phyloP scores from a whole-genome alignment of 2,113 vertebrate genomes.

The Percina caprodes region DNA sequence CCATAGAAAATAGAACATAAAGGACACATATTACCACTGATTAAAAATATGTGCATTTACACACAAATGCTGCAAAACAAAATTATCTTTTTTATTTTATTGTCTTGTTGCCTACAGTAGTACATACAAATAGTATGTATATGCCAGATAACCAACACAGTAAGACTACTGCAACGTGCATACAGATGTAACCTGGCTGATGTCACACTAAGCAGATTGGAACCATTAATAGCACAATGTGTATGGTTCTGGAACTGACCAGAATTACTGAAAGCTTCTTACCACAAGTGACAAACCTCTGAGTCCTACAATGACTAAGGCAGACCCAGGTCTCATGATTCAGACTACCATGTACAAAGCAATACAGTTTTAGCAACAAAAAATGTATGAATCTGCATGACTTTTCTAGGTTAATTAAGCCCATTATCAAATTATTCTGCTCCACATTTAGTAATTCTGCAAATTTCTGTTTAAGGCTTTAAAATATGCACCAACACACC shows the following conservation, averaged over 20 bases:
- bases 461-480: slow-evolving; percentile 53
- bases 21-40: not conserved
- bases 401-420: slow-evolving; percentile 29
- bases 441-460: not conserved
- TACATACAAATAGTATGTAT: slow-evolving; percentile 15
- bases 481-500: slow-evolving; percentile 19
- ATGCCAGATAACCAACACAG: not conserved
- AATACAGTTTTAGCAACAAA: slow-evolving; percentile 20
- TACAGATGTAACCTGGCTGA: slow-evolving; percentile 61
- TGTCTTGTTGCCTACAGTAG: not conserved
- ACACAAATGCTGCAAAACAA: slow-evolving; percentile 15
- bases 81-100: slow-evolving; percentile 42
- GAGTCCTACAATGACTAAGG: slow-evolving; percentile 54
- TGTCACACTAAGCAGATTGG: slow-evolving; percentile 69
- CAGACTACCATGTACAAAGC: slow-evolving; percentile 37
- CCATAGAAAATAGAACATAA: not conserved
- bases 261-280: slow-evolving; percentile 80
- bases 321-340: slow-evolving; percentile 62
- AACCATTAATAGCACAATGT: slow-evolving; percentile 55
- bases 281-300: slow-evolving; percentile 63
- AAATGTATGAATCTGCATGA: slow-evolving; percentile 30
- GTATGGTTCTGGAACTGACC: slow-evolving; percentile 53
- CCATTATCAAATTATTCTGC: slow-evolving; percentile 10
- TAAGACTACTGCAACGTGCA: slow-evolving; percentile 7
- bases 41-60: not conserved